phyloP scores from a whole-genome alignment of 2,888 invertebrate genomes.

The Argyresthia goedartella region DNA sequence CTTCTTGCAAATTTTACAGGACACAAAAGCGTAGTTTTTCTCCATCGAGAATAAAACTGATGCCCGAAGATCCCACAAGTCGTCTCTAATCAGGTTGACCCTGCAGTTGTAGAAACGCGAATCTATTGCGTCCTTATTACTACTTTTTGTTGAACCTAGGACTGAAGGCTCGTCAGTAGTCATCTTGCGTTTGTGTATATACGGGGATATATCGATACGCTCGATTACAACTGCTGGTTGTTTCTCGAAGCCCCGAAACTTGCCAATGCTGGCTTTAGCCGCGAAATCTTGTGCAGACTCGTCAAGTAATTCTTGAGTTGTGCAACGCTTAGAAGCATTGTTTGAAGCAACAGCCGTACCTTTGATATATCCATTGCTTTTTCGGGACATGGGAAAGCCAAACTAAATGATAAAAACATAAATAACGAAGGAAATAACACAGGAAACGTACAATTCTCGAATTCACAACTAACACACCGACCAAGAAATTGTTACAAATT shows the following conservation, averaged over 20 bases:
- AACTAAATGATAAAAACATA: not conserved
- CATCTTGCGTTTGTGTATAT: constrained; percentile 16
- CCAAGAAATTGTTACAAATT: no score
- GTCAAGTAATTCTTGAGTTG: constrained; percentile 10
- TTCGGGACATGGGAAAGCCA: not conserved
- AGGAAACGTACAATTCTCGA: not conserved
- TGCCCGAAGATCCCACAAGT: constrained; percentile 27
- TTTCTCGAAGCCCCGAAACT: constrained; percentile 36
- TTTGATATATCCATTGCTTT: not conserved
- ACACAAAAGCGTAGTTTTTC: constrained; percentile 12
- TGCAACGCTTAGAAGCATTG: constrained; percentile 6
- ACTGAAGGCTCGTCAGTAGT: not conserved
- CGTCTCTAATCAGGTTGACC: constrained; percentile 28
- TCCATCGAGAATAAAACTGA: constrained; percentile 10
- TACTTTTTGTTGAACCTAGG: not conserved
- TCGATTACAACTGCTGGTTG: constrained; percentile 29
- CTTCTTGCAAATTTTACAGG: constrained; percentile 49
- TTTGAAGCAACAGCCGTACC: not conserved
- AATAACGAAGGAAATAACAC: not conserved
- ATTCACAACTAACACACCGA: not conserved
- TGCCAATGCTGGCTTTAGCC: constrained; percentile 14
- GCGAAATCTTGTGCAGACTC: constrained; percentile 18
- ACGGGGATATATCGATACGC: constrained; percentile 36
- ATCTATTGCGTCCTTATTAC: not conserved
- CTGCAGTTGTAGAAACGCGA: constrained; percentile 21